Percentiles rank a stretch among this genome's conserved stretches.
These are phyloP conservation scores for Coendou prehensilis DNA, from an alignment of 2,797 vertebrate genomes.

Conservation along the genomic window DNA sequence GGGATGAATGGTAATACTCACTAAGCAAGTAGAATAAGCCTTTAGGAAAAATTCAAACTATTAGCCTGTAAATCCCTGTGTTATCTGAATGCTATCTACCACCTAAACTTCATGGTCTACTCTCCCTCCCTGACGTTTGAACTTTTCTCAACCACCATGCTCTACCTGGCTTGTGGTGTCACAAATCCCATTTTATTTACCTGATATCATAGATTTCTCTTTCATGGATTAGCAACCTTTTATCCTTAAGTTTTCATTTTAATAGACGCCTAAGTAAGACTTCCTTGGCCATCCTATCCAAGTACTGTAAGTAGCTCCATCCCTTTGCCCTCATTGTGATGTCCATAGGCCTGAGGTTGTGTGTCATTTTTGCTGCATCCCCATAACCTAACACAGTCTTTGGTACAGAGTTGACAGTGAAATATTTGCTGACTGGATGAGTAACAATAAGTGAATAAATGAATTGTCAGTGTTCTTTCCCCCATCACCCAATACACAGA, in stretches of 20 bases:
- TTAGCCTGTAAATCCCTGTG: neutral
- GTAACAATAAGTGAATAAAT: slow-evolving; percentile 43
- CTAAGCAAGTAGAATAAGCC: slow-evolving; percentile 11
- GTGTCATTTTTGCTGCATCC: neutral
- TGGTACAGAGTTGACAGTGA: neutral
- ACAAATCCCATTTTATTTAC: slow-evolving; percentile 15
- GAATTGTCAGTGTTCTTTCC: neutral
- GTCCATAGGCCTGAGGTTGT: neutral
- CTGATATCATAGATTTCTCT: neutral
- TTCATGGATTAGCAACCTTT: neutral
- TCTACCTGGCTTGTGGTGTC: neutral
- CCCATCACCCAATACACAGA: neutral
- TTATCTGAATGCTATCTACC: neutral
- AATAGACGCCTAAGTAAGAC: neutral
- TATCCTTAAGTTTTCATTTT: neutral
- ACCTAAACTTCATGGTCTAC: neutral
- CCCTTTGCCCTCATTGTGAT: neutral
- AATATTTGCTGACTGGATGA: slow-evolving; percentile 20
- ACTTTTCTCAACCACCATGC: neutral
- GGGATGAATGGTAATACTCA: neutral
- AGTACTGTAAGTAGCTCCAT: neutral
- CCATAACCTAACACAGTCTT: neutral
- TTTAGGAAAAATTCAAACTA: neutral
- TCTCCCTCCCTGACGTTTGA: neutral
- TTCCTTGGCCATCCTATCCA: neutral